Evolutionary conservation across 2,113 vertebrate genomes (phyloP).

Genomic region (Siniperca knerii): DNA sequence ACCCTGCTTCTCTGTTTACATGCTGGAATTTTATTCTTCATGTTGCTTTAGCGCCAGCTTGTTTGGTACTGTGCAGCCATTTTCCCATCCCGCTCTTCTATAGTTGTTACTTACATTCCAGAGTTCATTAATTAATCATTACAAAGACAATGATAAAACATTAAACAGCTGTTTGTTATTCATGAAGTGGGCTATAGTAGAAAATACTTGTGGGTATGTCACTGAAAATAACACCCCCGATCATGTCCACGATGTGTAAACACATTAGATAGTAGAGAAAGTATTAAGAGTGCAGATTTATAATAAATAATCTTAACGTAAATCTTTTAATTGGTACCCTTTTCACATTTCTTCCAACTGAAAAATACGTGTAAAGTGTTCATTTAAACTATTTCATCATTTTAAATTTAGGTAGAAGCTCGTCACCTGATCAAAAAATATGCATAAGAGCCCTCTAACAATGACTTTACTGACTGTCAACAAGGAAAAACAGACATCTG

Average conservation of each 20-base stretch:
- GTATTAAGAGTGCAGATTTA: not conserved
- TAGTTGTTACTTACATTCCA: constrained; percentile 18
- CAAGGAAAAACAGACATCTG: not conserved
- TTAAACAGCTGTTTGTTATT: constrained; percentile 29
- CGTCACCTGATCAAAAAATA: not conserved
- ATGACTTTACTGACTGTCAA: not conserved
- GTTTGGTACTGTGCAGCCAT: not conserved
- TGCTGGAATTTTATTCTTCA: constrained; percentile 16
- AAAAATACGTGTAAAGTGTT: not conserved
- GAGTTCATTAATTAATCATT: constrained; percentile 42
- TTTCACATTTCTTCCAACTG: not conserved
- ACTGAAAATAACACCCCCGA: not conserved
- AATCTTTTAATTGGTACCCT: no score
- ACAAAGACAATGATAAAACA: constrained; percentile 15
- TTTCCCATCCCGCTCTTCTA: not conserved
- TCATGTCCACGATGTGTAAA: not conserved
- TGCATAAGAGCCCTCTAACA: not conserved
- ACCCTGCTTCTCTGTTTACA: constrained; percentile 36
- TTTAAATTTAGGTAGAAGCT: not conserved
- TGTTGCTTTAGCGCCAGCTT: not conserved
- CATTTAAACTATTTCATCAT: not conserved
- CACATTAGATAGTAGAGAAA: not conserved
- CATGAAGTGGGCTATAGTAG: not conserved
- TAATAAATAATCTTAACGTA: not conserved
- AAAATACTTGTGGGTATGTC: not conserved